phyloP scores from a whole-genome alignment of 2,113 vertebrate genomes.

The Cygnus atratus region DNA sequence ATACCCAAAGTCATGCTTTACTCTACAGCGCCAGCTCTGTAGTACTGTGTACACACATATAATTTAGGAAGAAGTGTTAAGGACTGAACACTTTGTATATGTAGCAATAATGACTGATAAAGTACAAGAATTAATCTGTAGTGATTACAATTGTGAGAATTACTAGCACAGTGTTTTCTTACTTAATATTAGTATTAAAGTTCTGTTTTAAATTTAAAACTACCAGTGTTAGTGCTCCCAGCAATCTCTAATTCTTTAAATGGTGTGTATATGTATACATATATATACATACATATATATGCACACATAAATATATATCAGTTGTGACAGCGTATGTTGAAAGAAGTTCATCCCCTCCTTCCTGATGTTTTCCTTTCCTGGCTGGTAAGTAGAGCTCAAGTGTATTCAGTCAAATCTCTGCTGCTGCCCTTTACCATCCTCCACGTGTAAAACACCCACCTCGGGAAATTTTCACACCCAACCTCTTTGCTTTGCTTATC shows the following conservation, averaged over 20 bases:
- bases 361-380: not conserved
- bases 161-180: not conserved
- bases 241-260: not conserved
- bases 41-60: not conserved
- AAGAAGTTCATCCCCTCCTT: not conserved
- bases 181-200: not conserved
- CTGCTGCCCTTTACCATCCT: not conserved
- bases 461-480: not conserved
- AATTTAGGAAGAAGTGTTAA: not conserved
- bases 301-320: too few relatives aligned
- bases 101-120: not conserved
- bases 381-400: not conserved
- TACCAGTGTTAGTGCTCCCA: not conserved
- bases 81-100: not conserved
- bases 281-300: too few relatives aligned
- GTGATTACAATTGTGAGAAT: not conserved
- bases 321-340: too few relatives aligned
- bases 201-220: not conserved
- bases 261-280: not conserved
- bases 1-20: not conserved
- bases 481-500: not conserved
- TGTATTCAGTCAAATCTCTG: not conserved
- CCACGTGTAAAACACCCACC: not conserved
- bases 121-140: not conserved
- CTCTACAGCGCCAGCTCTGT: not conserved